Base-by-base conservation (phyloP, 2,888 invertebrate genomes). In the Oxytorus armatus region DNA sequence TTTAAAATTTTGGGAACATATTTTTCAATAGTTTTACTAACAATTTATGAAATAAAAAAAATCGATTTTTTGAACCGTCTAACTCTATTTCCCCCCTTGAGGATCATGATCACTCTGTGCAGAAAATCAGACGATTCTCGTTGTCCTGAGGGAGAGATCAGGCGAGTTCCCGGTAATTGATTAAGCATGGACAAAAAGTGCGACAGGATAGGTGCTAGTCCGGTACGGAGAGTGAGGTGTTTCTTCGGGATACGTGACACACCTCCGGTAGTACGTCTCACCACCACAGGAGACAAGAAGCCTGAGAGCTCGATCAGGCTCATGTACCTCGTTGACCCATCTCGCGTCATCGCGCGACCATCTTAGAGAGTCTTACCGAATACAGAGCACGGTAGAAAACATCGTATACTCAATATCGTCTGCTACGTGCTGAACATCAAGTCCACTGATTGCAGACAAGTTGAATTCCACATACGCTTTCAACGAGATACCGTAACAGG, bases 131-230 rank as follows among this genome's bases (percentile, higher is more conserved):
- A 29, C 39, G 61, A 73, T 14, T 68, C 53, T 61, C 59, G 51
- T 21, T 18, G 77, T 86, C 88, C 87, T 84, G 81, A 74, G 87
- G 87, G 87, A 87, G 85, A 88, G 83, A 84, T 87, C 85, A 83
- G 59, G 77, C 25, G 83, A 84, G 85, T 87, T 88, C 86, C 83
- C 77, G 75, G 87, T 86, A 88, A 83, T 82, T 87, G 86, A 87
- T 87, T 87, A 81, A 84, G 65, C 69, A 61, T 55, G 61, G 81
- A 79, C 82, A 87, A 87, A 86, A 87, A 87, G 84, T 84, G 86
- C 85, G 69, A 82, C 83, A 82, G 82, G 77, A 81, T 86, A 84
- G 84, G 87, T 85, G 77, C 73, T 59, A 47, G 78, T 61, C n/a
- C 33, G 66, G 65, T 79, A 82, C 79, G 73, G 39, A 75, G 66